Percentiles rank a stretch among this genome's conserved stretches.
Conservation (phyloP, 2,113 vertebrate genomes). For the Sander lucioperca region DNA sequence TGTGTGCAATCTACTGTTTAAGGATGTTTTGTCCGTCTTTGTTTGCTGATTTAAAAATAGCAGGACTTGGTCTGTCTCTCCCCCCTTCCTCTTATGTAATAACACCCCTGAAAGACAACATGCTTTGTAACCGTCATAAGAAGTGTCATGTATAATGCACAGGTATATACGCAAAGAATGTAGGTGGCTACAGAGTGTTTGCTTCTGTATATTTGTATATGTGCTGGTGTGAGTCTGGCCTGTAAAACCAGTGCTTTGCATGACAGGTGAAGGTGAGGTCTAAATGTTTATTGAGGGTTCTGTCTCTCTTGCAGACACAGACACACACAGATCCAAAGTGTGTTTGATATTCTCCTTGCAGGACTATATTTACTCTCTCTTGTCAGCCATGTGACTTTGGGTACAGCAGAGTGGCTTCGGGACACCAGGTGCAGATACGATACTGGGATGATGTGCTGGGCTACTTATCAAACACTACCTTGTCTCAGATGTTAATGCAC, state of each 20-base stretch:
- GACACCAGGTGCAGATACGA: slow-evolving; percentile 65
- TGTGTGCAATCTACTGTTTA: slow-evolving; percentile 14
- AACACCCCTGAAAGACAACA: slow-evolving; percentile 44
- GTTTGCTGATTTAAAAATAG: slow-evolving; percentile 66
- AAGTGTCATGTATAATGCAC: slow-evolving; percentile 31
- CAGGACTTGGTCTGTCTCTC: slow-evolving; percentile 6
- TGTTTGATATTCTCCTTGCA: slow-evolving; percentile 44
- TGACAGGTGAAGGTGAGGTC: slow-evolving; percentile 42
- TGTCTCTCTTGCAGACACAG: not conserved
- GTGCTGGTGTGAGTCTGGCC: not conserved
- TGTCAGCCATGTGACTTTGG: slow-evolving; percentile 45
- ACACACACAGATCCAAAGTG: slow-evolving; percentile 2
- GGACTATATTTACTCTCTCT: slow-evolving; percentile 49
- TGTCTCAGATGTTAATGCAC: not conserved
- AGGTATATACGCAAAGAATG: slow-evolving; percentile 5
- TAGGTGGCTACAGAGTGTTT: not conserved
- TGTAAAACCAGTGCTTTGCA: slow-evolving; percentile 11
- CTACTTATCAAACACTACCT: slow-evolving; percentile 15
- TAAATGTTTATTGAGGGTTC: slow-evolving; percentile 17
- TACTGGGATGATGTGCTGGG: slow-evolving; percentile 25
- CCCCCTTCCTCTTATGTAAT: slow-evolving; percentile 58
- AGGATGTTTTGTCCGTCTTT: slow-evolving; percentile 24
- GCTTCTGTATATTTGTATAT: not conserved
- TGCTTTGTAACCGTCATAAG: slow-evolving; percentile 33
- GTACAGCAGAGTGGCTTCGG: slow-evolving; percentile 60